Evolutionary conservation across 1,140 invertebrate species (phyloP).

Genomic region (Temnothorax curvispinosus): DNA sequence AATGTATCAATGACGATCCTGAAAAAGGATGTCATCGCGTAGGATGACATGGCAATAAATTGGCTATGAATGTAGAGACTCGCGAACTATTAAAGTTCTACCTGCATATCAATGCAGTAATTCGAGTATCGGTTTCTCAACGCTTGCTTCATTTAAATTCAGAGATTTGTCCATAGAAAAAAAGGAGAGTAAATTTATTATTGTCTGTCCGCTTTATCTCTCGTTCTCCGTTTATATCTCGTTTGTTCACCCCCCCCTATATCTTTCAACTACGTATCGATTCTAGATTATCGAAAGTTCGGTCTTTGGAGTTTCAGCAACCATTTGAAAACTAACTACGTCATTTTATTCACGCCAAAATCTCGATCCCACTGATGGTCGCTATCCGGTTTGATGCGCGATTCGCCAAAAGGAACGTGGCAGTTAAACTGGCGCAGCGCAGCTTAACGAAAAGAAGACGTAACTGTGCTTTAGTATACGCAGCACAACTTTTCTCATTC

Average conservation of each 20-base stretch:
- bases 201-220: not conserved
- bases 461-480: slow-evolving; percentile 45
- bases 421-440: not conserved
- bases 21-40: slow-evolving; percentile 28
- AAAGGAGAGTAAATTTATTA: slow-evolving; percentile 4
- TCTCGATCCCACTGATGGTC: not conserved
- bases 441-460: slow-evolving; percentile 28
- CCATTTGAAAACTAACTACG: not conserved
- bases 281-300: not conserved
- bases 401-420: not conserved
- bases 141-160: not conserved
- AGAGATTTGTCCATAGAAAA: not conserved
- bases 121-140: not conserved
- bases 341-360: slow-evolving; percentile 4
- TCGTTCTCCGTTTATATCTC: not conserved
- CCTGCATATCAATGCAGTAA: not conserved
- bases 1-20: slow-evolving; percentile 2
- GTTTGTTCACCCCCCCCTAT: not conserved
- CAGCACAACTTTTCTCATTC: slow-evolving; percentile 32
- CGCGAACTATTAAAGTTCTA: not conserved
- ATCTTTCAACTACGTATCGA: not conserved
- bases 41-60: slow-evolving; percentile 10
- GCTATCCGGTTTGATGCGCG: not conserved
- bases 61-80: not conserved
- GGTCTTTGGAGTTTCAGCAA: not conserved